phyloP scores from a whole-genome alignment of 2,797 vertebrate genomes.

The Sarcophilus harrisii region DNA sequence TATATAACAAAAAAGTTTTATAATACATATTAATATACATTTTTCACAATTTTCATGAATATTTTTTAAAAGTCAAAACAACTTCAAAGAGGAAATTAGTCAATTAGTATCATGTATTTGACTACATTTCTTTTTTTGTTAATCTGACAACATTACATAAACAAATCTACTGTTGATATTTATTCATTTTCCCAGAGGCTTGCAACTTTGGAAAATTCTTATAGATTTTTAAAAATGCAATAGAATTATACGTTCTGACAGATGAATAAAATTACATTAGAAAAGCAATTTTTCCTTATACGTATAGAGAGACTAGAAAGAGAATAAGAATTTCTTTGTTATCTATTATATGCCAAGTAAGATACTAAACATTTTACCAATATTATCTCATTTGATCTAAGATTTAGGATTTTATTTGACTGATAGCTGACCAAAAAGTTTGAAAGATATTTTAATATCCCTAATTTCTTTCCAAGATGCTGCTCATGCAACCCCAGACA shows the following conservation, averaged over 20 bases:
- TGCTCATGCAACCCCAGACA: not conserved
- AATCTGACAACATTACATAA: not conserved
- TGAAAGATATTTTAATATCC: not conserved
- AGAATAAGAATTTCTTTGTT: not conserved
- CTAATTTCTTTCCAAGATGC: not conserved
- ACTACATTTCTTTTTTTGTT: not conserved
- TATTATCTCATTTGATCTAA: not conserved
- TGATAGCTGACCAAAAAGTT: not conserved
- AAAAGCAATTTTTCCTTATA: not conserved
- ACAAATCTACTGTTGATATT: not conserved
- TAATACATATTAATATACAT: not conserved
- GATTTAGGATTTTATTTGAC: not conserved
- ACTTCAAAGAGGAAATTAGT: conserved; percentile 4
- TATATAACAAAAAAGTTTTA: conserved; percentile 10
- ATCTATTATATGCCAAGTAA: not conserved
- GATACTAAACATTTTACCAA: not conserved
- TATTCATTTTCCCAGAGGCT: not conserved
- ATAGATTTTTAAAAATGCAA: not conserved
- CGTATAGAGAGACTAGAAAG: not conserved
- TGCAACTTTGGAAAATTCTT: not conserved
- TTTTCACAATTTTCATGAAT: not conserved
- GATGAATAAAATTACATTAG: conserved; percentile 4
- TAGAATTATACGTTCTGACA: not conserved
- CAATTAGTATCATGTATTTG: not conserved
- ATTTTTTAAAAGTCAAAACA: not conserved